A percentile compares a stretch with the other conserved stretches of the same genome.
Conservation (phyloP, 2,888 invertebrate species). For the Cheilosia pagana region DNA sequence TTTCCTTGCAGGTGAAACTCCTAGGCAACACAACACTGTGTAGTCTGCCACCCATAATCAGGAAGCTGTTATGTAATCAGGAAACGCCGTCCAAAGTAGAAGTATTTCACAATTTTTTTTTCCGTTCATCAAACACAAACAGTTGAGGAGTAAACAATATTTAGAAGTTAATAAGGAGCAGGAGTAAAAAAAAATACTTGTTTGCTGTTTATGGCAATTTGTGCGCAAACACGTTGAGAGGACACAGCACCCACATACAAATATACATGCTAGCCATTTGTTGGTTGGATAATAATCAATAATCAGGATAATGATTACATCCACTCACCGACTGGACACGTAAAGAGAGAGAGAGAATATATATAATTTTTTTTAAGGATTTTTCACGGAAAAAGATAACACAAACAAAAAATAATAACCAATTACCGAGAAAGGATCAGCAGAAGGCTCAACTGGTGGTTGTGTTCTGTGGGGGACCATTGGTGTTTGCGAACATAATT, state of each 20-base stretch:
- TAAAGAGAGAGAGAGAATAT: slow-evolving; percentile 23
- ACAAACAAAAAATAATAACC: neutral
- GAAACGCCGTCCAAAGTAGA: slow-evolving; percentile 68
- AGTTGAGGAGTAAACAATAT: slow-evolving; percentile 40
- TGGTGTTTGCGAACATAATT: slow-evolving; percentile 27
- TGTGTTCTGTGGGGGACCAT: slow-evolving; percentile 62
- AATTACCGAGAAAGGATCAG: slow-evolving; percentile 22
- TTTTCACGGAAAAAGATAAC: slow-evolving; percentile 34
- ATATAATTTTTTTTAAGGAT: slow-evolving; percentile 30
- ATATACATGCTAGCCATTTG: slow-evolving; percentile 42
- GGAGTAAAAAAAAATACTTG: slow-evolving; percentile 19
- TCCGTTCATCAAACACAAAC: slow-evolving; percentile 7
- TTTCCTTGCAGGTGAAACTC: slow-evolving; percentile 52
- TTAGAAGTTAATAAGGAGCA: slow-evolving; percentile 23
- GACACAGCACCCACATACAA: slow-evolving; percentile 15
- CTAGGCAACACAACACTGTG: slow-evolving; percentile 47
- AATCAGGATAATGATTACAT: slow-evolving; percentile 72
- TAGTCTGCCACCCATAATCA: slow-evolving; percentile 44
- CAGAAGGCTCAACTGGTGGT: slow-evolving; percentile 66
- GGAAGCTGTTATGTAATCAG: slow-evolving; percentile 62
- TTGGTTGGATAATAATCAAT: slow-evolving; percentile 68
- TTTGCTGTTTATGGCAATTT: slow-evolving; percentile 71
- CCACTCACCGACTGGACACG: slow-evolving; percentile 49
- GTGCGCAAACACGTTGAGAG: slow-evolving; percentile 56
- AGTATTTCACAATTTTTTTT: slow-evolving; percentile 26